A percentile compares a stretch with the other conserved stretches of the same genome.
Evolutionary conservation across 2,797 vertebrate genomes (phyloP).

Genomic region (Setipinna tenuifilis): DNA sequence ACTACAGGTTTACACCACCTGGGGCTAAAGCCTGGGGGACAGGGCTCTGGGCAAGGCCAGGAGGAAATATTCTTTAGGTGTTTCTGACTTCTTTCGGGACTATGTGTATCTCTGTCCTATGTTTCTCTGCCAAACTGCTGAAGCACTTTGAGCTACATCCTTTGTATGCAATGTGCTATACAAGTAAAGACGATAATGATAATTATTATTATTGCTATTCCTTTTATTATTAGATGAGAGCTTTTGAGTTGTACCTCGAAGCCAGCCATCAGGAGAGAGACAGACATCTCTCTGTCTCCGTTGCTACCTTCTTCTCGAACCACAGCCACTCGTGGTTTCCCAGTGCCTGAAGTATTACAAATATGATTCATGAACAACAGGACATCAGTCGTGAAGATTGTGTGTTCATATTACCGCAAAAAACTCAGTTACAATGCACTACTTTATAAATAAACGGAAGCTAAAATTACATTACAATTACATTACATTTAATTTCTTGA

Average conservation of each 20-base stretch:
- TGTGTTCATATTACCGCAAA: background rate
- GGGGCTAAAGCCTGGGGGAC: too few relatives aligned
- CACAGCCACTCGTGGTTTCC: conserved; percentile 79
- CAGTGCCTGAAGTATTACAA: conserved; percentile 55
- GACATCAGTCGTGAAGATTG: background rate
- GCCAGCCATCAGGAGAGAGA: conserved; percentile 84
- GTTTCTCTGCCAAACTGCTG: too few relatives aligned
- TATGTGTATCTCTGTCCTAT: too few relatives aligned
- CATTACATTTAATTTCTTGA: too few relatives aligned
- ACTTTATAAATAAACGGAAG: too few relatives aligned
- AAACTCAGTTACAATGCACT: too few relatives aligned
- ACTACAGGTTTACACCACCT: background rate
- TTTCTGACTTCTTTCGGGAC: background rate
- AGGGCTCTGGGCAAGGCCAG: background rate
- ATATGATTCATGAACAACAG: background rate
- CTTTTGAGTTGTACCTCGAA: conserved; percentile 80
- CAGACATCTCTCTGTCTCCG: conserved; percentile 90
- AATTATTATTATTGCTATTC: too few relatives aligned
- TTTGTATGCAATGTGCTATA: too few relatives aligned
- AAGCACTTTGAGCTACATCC: too few relatives aligned
- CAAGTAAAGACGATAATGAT: too few relatives aligned
- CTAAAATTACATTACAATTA: too few relatives aligned
- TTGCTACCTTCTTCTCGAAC: conserved; percentile 93
- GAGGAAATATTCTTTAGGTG: background rate
- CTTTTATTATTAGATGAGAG: too few relatives aligned